These are phyloP conservation scores for Podotricha telesiphe DNA, from an alignment of 2,888 invertebrate genomes.

Conservation along the genomic window DNA sequence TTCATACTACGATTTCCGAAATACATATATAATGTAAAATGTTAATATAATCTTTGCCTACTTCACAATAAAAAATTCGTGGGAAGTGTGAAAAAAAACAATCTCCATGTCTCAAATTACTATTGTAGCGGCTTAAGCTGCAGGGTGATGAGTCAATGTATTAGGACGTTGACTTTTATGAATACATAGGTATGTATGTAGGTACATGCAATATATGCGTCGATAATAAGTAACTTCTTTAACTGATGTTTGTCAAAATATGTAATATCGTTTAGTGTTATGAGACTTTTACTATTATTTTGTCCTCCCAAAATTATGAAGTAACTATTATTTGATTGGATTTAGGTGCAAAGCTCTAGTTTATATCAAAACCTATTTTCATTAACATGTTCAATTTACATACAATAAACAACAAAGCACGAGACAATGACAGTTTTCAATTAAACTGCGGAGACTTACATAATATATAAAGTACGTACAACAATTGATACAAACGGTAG, in stretches of 20 bases:
- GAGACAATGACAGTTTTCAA: constrained; percentile 29
- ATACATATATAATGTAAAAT: no score
- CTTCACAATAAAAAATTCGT: constrained; percentile 10
- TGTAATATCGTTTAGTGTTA: no score
- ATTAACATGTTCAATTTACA: constrained; percentile 7
- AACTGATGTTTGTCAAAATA: background rate
- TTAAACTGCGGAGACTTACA: constrained; percentile 31
- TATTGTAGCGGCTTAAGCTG: constrained; percentile 12
- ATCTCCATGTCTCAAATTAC: constrained; percentile 11
- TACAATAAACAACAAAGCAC: constrained; percentile 13
- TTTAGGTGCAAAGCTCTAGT: background rate
- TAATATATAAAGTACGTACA: constrained; percentile 28
- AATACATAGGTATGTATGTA: background rate
- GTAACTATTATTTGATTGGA: background rate
- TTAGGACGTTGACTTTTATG: constrained; percentile 16
- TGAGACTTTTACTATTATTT: no score
- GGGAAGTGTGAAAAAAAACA: constrained; percentile 2
- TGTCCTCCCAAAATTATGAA: no score
- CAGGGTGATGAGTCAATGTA: constrained; percentile 16
- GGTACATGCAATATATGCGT: background rate
- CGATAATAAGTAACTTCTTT: background rate
- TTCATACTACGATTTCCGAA: no score
- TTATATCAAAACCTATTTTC: background rate
- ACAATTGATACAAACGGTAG: constrained; percentile 31
- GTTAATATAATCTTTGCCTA: background rate